Evolutionary conservation across 2,113 vertebrate species (phyloP).

Genomic region (Andinoacara biseriatus): DNA sequence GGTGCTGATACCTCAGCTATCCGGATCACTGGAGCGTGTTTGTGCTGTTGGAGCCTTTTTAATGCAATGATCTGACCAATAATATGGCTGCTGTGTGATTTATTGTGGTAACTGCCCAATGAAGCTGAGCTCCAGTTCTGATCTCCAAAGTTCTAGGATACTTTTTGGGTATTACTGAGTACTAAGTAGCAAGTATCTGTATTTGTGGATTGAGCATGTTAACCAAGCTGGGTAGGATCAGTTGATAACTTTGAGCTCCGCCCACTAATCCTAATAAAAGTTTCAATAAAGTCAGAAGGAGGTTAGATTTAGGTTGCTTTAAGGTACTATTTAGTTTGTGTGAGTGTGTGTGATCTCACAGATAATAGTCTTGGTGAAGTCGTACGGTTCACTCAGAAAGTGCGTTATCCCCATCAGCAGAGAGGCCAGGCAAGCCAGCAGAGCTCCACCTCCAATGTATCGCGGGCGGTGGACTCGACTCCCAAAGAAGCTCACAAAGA

Average conservation of each 20-base stretch:
- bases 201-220: rapidly evolving
- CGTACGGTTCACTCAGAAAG: constrained; percentile 84
- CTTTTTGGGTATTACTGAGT: too few relatives aligned
- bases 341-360: constrained; percentile 75
- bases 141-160: too few relatives aligned
- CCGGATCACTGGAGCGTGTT: background rate
- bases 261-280: too few relatives aligned
- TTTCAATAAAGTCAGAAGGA: background rate
- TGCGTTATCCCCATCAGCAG: constrained; percentile 89
- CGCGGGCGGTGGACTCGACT: constrained; percentile 91
- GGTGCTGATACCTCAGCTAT: background rate
- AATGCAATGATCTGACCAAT: background rate
- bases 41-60: background rate
- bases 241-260: background rate
- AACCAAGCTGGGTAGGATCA: too few relatives aligned
- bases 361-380: constrained; percentile 67
- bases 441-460: constrained; percentile 87
- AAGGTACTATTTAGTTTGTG: background rate
- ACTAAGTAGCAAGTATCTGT: too few relatives aligned
- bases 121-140: background rate
- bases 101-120: background rate
- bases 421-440: constrained; percentile 85
- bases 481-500: constrained; percentile 94
- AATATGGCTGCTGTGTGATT: background rate
- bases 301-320: background rate